phyloP scores from a whole-genome alignment of 2,888 invertebrate genomes.

The Euzophera pinguis region DNA sequence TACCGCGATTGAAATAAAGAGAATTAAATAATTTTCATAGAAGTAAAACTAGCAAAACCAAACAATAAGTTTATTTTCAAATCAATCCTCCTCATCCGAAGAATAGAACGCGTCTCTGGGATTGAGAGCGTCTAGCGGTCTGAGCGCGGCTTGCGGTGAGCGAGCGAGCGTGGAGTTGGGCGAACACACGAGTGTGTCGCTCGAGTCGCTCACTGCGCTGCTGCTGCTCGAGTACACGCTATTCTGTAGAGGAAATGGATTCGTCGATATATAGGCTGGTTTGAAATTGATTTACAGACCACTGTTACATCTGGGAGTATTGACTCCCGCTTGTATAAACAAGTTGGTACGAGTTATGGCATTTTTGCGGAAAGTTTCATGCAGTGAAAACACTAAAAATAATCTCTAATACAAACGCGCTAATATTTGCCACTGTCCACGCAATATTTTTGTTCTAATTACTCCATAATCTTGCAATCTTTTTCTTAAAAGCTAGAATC shows the following conservation, averaged over 20 bases:
- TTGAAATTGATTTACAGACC: too few relatives aligned
- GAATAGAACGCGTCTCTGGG: conserved; percentile 61
- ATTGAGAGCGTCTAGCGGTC: conserved; percentile 25
- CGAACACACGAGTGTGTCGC: conserved; percentile 61
- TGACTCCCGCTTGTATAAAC: too few relatives aligned
- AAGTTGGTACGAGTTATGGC: too few relatives aligned
- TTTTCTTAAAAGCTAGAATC: too few relatives aligned
- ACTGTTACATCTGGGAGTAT: too few relatives aligned
- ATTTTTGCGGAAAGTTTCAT: too few relatives aligned
- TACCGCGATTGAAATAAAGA: too few relatives aligned
- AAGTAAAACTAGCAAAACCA: conserved; percentile 15
- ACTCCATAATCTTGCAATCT: too few relatives aligned
- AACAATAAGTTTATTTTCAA: conserved; percentile 32
- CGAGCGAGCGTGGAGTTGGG: conserved; percentile 25
- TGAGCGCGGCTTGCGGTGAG: conserved; percentile 30
- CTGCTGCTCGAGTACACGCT: conserved; percentile 31
- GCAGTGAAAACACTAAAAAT: too few relatives aligned
- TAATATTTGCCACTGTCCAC: too few relatives aligned
- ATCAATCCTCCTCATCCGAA: conserved; percentile 48
- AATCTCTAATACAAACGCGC: too few relatives aligned
- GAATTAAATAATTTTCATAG: background rate
- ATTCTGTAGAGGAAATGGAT: conserved; percentile 15
- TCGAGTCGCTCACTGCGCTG: conserved; percentile 57
- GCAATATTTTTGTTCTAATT: too few relatives aligned
- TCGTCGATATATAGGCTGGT: background rate